Base-by-base conservation (phyloP, 2,888 invertebrate species). In the Notocelia uddmanniana region DNA sequence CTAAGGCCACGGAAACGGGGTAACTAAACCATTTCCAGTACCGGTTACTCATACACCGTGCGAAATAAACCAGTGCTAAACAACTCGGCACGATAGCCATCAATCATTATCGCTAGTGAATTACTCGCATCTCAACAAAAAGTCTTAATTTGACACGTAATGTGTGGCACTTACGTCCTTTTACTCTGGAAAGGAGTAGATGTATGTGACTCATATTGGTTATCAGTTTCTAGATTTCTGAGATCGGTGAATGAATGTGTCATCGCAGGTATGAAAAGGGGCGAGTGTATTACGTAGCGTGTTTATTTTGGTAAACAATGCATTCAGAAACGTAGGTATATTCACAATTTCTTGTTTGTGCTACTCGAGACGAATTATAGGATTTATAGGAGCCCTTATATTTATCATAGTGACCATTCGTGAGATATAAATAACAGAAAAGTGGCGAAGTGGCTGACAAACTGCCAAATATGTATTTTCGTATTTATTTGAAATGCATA, bases 61-160 rank as follows among this genome's bases (percentile, higher is more conserved):
- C 64, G 64, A 66, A 70, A 64, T 48, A 41, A 26, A 41, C 52
- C 58, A 70, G 64, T 59, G 70, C 48, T 70, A 64, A 70, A 70
- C n/a, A 69, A 60, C 52, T 23, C 18, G 23, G 19, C 63, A 50
- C 69, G 64, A 70, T 57, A 64, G 50, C 18, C 48, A 50, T 70
- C 69, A 58, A 64, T 64, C 63, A 63, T 50, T 63, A 57, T 26
- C 69, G 60, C 19, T 41, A 19, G 26, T 19, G 31, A 50, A 10
- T 58, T 18, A 41, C 26, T 21, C n/a, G n/a, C n/a, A n/a, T n/a
- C n/a, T 41, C 9, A 15, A 21, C 8, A 21, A 41, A 58, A 58
- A 26, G 59, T 41, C 59, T 15, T 15, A 41, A 21, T 15, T 41
- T 23, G 15, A 9, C 3, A 37, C 15, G 23, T 2, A 59, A 23